Conservation (phyloP, 1,140 invertebrate species). For the Bombus consobrinus region DNA sequence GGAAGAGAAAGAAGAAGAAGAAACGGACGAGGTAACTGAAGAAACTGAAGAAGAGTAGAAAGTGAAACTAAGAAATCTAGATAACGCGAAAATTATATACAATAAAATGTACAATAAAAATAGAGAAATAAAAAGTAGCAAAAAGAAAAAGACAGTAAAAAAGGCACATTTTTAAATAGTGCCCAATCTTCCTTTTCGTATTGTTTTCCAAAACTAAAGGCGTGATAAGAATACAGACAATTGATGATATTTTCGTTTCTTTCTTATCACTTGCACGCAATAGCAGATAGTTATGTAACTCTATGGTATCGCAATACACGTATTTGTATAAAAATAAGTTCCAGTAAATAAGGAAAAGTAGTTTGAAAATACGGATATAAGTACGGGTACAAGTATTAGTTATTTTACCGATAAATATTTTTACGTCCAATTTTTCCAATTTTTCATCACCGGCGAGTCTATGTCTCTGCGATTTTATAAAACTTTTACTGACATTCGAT, state of each 20-base stretch:
- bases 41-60: background rate
- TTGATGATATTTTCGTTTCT: too few relatives aligned
- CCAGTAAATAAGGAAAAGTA: slow-evolving; percentile 10
- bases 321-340: background rate
- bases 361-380: background rate
- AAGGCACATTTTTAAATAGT: background rate
- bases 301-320: background rate
- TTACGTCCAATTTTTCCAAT: background rate
- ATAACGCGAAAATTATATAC: background rate
- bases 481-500: too few relatives aligned
- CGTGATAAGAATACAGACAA: too few relatives aligned
- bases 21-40: background rate
- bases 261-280: too few relatives aligned
- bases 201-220: too few relatives aligned
- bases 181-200: background rate
- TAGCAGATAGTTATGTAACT: background rate
- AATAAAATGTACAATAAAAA: background rate
- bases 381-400: background rate
- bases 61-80: background rate
- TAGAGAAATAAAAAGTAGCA: background rate
- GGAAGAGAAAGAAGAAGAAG: background rate
- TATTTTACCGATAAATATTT: background rate
- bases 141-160: too few relatives aligned
- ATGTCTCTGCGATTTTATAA: too few relatives aligned
- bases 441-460: too few relatives aligned